Evolutionary conservation across 2,113 vertebrate genomes (phyloP), one percentile per base, ranked within the genome.

Genomic region (Zapus hudsonius): DNA sequence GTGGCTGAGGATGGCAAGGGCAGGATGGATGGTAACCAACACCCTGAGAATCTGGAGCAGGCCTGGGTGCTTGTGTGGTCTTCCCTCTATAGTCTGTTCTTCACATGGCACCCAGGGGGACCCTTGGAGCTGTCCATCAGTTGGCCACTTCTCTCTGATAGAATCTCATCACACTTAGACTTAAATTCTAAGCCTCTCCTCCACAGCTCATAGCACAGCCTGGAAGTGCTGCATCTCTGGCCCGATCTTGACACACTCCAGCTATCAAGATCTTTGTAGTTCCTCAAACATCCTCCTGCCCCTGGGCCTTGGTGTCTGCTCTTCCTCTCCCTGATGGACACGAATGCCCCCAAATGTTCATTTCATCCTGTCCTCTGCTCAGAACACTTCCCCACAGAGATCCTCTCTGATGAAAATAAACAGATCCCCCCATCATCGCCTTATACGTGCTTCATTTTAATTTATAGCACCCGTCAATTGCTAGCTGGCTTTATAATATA

Each of bases 351-450:
- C 75, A 55, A 33, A 55, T 67, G 44, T 29, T 42, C 52, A 55
- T 79, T n/a, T 78, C 64, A 16, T 36, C 40, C 63, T 67, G 33
- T 27, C 23, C 20, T 70, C 89, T 72, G 59, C 8, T 52, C 52
- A 94, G 69, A 87, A 61, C 33, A 17, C 72, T 38, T 75, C 82
- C 88, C 81, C 82, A 78, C 72, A 88, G 36, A 93, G 40, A 38
- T 16, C 25, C 22, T 66, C 86, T 70, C 29, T 66, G 57, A 84
- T 66, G 55, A 84, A 80, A 84, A 84, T 25, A 63, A 79, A 38
- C 81, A 44, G 7, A 27, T 7, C 13, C 17, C 19, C 22, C 42
- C 9, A 27, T 44, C 20, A 15, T 78, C 16, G 23, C 33, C 83
- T 94, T 70, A 27, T 42, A 33, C 44, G 40, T 59, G 47, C 66